Percentiles rank a stretch among this genome's conserved stretches.
These are phyloP conservation scores for Cryptus armator DNA, from an alignment of 2,888 invertebrate species.

Conservation along the genomic window DNA sequence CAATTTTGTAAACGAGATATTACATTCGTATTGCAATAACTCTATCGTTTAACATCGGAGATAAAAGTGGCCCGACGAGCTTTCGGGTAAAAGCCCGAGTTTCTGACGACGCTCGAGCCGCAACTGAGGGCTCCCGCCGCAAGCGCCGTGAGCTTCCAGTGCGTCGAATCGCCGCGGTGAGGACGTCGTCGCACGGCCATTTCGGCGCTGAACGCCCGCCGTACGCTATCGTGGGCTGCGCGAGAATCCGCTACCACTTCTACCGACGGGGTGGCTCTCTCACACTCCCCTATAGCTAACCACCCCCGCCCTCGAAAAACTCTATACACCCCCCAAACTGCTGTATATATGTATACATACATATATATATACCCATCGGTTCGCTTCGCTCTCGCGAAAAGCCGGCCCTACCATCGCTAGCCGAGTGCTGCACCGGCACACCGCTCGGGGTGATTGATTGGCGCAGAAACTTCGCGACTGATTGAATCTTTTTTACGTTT, in stretches of 20 bases:
- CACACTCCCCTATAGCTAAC: constrained; percentile 25
- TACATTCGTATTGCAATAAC: background rate
- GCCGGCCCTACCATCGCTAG: constrained; percentile 22
- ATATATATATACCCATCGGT: constrained; percentile 23
- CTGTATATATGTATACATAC: constrained; percentile 23
- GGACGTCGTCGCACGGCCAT: constrained; percentile 71
- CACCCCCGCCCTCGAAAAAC: constrained; percentile 33
- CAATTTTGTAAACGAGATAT: background rate
- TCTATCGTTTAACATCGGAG: constrained; percentile 9
- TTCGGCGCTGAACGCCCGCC: constrained; percentile 69
- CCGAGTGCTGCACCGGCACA: constrained; percentile 69
- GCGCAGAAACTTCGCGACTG: constrained; percentile 84
- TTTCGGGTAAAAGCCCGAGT: constrained; percentile 74
- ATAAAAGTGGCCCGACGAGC: constrained; percentile 62
- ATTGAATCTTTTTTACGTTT: constrained; percentile 84
- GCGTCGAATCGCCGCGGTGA: constrained; percentile 83
- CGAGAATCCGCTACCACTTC: constrained; percentile 65
- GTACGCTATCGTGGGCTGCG: constrained; percentile 64
- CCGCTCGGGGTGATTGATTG: constrained; percentile 82
- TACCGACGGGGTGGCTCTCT: constrained; percentile 33
- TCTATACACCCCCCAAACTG: constrained; percentile 13
- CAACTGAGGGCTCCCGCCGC: constrained; percentile 84
- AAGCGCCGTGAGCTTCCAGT: constrained; percentile 83
- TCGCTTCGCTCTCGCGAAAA: constrained; percentile 35
- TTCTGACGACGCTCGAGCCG: constrained; percentile 82